phyloP scores from a whole-genome alignment of 2,797 vertebrate species.

The Coranthus polyacanthus region DNA sequence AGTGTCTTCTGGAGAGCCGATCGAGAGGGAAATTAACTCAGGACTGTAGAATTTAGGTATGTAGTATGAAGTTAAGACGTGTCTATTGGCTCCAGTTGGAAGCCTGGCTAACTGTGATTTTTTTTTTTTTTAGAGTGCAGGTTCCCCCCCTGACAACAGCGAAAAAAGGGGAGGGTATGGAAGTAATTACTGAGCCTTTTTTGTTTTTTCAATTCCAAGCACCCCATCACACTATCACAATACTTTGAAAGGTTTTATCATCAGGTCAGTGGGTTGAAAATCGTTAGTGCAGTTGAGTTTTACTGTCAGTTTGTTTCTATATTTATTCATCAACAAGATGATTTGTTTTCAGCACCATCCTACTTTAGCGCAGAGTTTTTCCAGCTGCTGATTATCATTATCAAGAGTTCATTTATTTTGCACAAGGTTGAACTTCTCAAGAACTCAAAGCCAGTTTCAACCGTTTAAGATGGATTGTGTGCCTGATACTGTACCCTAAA shows the following conservation, averaged over 20 bases:
- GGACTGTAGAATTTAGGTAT: background rate
- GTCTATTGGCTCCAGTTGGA: background rate
- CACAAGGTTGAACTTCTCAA: background rate
- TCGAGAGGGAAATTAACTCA: too few relatives aligned
- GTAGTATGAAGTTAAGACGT: background rate
- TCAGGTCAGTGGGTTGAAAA: conserved; percentile 70
- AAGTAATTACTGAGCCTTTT: conserved; percentile 76
- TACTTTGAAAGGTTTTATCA: conserved; percentile 86
- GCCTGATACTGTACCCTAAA: conserved; percentile 10
- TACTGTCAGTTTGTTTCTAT: conserved; percentile 48
- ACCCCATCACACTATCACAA: conserved; percentile 82
- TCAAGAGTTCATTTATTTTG: background rate
- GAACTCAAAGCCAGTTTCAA: background rate
- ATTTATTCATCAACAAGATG: conserved; percentile 22
- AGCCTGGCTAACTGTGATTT: too few relatives aligned
- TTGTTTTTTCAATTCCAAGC: conserved; percentile 54
- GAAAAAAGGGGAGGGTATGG: conserved; percentile 67
- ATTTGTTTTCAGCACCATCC: background rate
- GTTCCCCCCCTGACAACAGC: too few relatives aligned
- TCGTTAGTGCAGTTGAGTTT: conserved; percentile 34
- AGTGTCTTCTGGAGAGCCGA: too few relatives aligned
- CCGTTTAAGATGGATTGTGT: conserved; percentile 1
- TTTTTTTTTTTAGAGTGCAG: conserved; percentile 36
- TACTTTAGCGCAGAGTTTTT: background rate
- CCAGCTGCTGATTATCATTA: conserved; percentile 12